Evolutionary conservation across 2,113 vertebrate species (phyloP).

Genomic region (Phodopus roborovskii): DNA sequence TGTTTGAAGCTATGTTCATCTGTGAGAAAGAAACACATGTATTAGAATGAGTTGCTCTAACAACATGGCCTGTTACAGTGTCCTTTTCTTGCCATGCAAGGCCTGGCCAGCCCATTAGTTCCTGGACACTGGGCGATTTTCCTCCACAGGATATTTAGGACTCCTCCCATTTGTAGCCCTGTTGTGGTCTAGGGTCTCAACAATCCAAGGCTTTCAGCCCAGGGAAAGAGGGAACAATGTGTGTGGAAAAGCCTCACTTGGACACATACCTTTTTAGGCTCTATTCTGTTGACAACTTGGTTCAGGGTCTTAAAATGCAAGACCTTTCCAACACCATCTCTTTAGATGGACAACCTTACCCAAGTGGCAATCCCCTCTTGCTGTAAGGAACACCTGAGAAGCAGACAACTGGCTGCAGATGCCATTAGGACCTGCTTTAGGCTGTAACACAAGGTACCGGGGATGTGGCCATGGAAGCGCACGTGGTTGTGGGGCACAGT

Average conservation of each 20-base stretch:
- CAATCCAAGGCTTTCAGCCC: not conserved
- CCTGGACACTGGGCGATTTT: not conserved
- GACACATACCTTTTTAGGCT: not conserved
- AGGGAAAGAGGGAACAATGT: not conserved
- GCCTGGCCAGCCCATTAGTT: not conserved
- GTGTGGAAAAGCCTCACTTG: not conserved
- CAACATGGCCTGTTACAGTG: not conserved
- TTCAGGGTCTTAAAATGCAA: not conserved
- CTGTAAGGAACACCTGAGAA: not conserved
- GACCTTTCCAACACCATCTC: not conserved
- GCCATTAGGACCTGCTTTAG: accelerated
- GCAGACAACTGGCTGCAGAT: not conserved
- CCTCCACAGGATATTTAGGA: not conserved
- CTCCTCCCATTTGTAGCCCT: not conserved
- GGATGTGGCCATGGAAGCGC: not conserved
- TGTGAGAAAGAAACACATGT: not conserved
- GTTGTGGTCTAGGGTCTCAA: not conserved
- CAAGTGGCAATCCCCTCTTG: not conserved
- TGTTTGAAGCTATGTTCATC: not conserved
- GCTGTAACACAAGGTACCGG: not conserved
- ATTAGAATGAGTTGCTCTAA: not conserved
- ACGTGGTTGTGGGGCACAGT: not conserved
- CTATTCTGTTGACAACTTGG: not conserved
- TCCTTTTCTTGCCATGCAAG: not conserved
- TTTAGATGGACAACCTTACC: not conserved